Conservation (phyloP, 2,888 invertebrate genomes). For the Drymonia ruficornis region DNA sequence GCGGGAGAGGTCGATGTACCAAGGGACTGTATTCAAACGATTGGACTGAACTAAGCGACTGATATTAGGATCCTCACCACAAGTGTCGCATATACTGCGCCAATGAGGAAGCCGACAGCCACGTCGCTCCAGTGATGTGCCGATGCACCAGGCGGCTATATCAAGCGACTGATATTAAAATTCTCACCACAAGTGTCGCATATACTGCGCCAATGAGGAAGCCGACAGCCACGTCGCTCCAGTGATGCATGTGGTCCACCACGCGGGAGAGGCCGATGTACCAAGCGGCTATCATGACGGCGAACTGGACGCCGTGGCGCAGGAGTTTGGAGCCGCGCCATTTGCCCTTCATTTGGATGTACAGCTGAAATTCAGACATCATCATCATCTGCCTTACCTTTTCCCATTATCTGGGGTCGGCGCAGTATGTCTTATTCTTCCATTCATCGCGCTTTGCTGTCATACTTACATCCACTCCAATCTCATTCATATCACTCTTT, state of each 20-base stretch:
- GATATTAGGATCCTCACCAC: too few relatives aligned
- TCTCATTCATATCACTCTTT: too few relatives aligned
- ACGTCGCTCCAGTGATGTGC: constrained; percentile 96
- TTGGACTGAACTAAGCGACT: not conserved
- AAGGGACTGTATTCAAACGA: too few relatives aligned
- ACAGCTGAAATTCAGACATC: constrained; percentile 90
- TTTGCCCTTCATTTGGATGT: constrained; percentile 90
- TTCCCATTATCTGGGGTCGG: too few relatives aligned
- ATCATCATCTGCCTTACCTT: too few relatives aligned
- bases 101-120: constrained; percentile 87
- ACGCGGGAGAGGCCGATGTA: constrained; percentile 91
- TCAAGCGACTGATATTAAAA: constrained; percentile 4
- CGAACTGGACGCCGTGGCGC: constrained; percentile 89
- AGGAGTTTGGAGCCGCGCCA: constrained; percentile 90
- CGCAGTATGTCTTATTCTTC: too few relatives aligned
- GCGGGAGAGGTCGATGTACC: constrained; percentile 90
- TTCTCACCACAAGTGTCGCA: constrained; percentile 80
- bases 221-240: constrained; percentile 94
- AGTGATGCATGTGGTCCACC: constrained; percentile 95
- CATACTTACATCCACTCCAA: too few relatives aligned
- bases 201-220: constrained; percentile 83
- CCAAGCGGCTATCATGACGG: constrained; percentile 88
- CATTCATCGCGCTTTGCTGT: too few relatives aligned
- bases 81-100: constrained; percentile 82
- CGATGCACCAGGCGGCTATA: constrained; percentile 89